Base-by-base conservation (phyloP, 2,113 vertebrate species). In the Murina feae region DNA sequence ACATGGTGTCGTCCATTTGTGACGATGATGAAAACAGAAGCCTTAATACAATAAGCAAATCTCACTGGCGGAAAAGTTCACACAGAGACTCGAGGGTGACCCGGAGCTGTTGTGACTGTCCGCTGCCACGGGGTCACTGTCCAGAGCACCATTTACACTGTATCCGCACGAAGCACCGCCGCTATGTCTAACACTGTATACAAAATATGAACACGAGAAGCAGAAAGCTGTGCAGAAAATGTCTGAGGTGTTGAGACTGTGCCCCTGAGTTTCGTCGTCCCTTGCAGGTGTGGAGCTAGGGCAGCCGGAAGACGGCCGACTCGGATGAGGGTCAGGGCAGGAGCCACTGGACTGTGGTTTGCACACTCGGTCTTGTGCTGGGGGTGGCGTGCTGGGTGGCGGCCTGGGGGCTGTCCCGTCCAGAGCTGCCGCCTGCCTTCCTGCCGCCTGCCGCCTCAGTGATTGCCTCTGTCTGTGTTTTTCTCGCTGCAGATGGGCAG, bases 401-500 rank as follows among this genome's bases (percentile, higher is more conserved):
- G 4, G 55, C 1, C 14, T 0, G 0, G 17, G 0, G 3, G 32
- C 42, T 39, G 39, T 4, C 42, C 0, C 2, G 1, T 18, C 71
- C 2, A 2, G 13, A 21, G 37, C 12, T 9, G 2, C 30, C 10
- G 16, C 3, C 44, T 16, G 47, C 9, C 37, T 20, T 47, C 35
- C 28, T 5, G 2, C 71, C 9, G 23, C 1, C 75, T 25, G 16
- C 16, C 14, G 12, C 74, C 65, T 17, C 55, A 3, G 39, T 75
- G 69, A 80, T 25, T 0, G 49, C 39, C 32, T 66, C 78, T 42
- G 23, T 97, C 96, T 80, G 91, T 90, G 28, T 82, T 86, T 93
- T 97, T 96, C 86, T 94, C 86, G 71, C 87, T 93, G 35, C 98
- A 99, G 99, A 99, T 97, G 98, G 97, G 37, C 99, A 99, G 98